phyloP scores from a whole-genome alignment of 1,140 invertebrate species.

The Heliconius congener region DNA sequence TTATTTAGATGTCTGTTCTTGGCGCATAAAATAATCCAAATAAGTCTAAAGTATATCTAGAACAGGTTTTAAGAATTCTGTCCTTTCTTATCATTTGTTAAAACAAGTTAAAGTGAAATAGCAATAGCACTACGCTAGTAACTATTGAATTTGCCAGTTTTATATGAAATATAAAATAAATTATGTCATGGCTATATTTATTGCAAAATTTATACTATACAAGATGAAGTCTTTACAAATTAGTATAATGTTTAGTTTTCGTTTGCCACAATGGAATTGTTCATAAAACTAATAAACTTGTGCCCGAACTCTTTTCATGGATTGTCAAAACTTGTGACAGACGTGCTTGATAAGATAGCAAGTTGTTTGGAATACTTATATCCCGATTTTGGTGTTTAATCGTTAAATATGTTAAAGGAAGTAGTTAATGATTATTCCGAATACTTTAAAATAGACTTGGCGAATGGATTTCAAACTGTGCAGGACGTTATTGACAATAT shows the following conservation, averaged over 20 bases:
- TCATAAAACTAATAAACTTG: slow-evolving; percentile 57
- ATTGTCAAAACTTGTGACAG: slow-evolving; percentile 68
- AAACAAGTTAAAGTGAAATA: neutral
- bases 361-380: slow-evolving; percentile 68
- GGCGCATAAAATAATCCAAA: neutral
- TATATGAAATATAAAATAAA: slow-evolving; percentile 15
- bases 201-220: slow-evolving; percentile 35
- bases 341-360: slow-evolving; percentile 61
- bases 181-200: slow-evolving; percentile 31
- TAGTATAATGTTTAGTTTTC: slow-evolving; percentile 6
- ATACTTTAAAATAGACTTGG: slow-evolving; percentile 75
- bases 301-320: slow-evolving; percentile 59
- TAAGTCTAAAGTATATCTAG: neutral
- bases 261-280: slow-evolving; percentile 54
- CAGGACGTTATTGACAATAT: slow-evolving; percentile 81
- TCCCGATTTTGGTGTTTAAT: slow-evolving; percentile 66
- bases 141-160: neutral
- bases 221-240: slow-evolving; percentile 20
- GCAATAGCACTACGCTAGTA: neutral
- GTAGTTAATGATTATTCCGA: slow-evolving; percentile 69
- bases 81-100: neutral
- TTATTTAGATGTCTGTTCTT: neutral
- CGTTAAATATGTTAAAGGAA: slow-evolving; percentile 67
- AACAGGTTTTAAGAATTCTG: neutral
- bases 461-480: slow-evolving; percentile 70